Evolutionary conservation across 92 coral and sea anemone species (phyloP).

Genomic region (Parazoanthus swiftii): DNA sequence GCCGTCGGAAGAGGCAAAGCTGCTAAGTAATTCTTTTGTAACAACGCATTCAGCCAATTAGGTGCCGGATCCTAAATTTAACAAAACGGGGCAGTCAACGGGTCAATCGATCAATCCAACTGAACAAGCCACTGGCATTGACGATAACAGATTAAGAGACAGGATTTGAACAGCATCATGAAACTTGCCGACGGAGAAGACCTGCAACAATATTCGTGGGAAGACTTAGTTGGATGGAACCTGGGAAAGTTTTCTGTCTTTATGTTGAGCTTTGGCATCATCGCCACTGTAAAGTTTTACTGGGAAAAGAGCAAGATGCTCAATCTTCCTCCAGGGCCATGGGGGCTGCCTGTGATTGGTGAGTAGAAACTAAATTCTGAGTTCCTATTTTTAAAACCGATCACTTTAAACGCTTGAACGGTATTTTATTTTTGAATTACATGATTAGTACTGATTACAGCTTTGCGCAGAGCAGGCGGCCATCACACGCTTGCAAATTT

Average conservation of each 20-base stretch:
- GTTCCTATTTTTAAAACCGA: neutral
- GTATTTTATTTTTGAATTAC: neutral
- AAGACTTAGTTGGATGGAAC: neutral
- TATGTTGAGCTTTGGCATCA: neutral
- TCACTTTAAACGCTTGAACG: neutral
- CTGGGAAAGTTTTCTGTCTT: neutral
- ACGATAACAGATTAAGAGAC: neutral
- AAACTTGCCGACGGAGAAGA: neutral
- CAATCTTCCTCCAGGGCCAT: conserved; percentile 1
- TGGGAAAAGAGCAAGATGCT: neutral
- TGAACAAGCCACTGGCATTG: neutral
- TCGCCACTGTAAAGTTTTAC: neutral
- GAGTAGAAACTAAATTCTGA: neutral
- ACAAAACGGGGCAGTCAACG: neutral
- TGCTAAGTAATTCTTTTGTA: conserved; percentile 4
- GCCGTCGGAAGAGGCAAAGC: neutral
- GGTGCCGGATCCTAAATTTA: neutral
- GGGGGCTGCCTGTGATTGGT: conserved; percentile 13
- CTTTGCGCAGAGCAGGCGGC: neutral
- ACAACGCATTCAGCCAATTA: neutral
- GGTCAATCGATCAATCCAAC: neutral
- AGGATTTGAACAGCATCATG: neutral
- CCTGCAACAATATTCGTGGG: neutral
- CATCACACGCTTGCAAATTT: no score
- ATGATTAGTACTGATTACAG: neutral